Percentiles rank a stretch among this genome's conserved stretches.
These are phyloP conservation scores for Sepiola atlantica DNA, from an alignment of 2,888 invertebrate genomes.

Conservation along the genomic window DNA sequence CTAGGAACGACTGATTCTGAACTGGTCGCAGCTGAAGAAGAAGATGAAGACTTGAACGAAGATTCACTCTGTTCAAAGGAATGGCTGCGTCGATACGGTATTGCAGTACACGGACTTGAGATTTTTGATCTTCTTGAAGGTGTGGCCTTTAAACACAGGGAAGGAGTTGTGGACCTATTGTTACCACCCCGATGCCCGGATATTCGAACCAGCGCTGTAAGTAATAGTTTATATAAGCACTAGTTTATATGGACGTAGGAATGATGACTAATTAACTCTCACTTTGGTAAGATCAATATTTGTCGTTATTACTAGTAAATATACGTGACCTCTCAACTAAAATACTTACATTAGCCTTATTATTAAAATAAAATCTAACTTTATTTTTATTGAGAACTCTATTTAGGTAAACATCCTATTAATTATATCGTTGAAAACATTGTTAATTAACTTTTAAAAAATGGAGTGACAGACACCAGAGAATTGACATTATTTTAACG, in stretches of 20 bases:
- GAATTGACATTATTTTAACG: too few species aligned
- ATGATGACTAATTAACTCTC: background rate
- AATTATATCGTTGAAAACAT: too few species aligned
- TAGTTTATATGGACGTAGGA: background rate
- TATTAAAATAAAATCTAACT: too few species aligned
- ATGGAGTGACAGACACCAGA: too few species aligned
- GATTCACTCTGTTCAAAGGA: conserved; percentile 73
- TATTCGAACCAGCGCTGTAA: conserved; percentile 73
- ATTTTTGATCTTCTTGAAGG: conserved; percentile 71
- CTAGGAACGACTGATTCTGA: background rate
- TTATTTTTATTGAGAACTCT: too few species aligned
- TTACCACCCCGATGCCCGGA: conserved; percentile 60
- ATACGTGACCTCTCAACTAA: too few species aligned
- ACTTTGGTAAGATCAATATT: too few species aligned
- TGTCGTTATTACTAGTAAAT: too few species aligned
- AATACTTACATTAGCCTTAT: too few species aligned
- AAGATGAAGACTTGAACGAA: conserved; percentile 57
- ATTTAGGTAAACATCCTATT: too few species aligned
- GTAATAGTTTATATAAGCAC: conserved; percentile 50
- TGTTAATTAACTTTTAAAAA: too few species aligned
- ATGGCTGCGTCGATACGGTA: conserved; percentile 72
- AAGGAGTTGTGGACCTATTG: conserved; percentile 72
- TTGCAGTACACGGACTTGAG: conserved; percentile 70
- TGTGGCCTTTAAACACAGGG: conserved; percentile 74
- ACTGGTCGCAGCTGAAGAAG: background rate